Evolutionary conservation across 2,797 vertebrate genomes (phyloP).

Genomic region (Siniperca obscura): DNA sequence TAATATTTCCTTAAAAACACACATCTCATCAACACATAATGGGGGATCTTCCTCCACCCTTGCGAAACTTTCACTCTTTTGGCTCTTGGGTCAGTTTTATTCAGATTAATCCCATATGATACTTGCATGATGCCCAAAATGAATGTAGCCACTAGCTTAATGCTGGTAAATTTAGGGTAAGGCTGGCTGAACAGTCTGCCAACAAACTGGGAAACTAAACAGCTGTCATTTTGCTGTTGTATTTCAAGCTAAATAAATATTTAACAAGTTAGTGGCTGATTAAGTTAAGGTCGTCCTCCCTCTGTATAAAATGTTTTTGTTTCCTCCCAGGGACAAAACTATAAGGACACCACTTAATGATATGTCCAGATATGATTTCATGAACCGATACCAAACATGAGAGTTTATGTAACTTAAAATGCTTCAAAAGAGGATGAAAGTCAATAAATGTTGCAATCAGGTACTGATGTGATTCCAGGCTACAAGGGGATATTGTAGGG

Average conservation of each 20-base stretch:
- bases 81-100: neutral
- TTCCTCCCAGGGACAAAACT: neutral
- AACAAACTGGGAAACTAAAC: neutral
- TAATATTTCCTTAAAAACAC: neutral
- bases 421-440: neutral
- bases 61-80: neutral
- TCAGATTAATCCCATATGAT: neutral
- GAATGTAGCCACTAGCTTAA: neutral
- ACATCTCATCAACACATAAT: neutral
- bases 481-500: neutral
- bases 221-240: neutral
- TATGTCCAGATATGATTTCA: constrained; percentile 1
- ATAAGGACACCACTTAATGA: neutral
- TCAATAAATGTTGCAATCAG: neutral
- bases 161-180: neutral
- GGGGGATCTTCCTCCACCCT: neutral
- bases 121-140: neutral
- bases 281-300: neutral
- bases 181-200: neutral
- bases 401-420: neutral
- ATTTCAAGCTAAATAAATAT: constrained; percentile 23
- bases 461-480: neutral
- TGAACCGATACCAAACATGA: neutral
- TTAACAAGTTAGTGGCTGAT: neutral
- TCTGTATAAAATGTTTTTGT: neutral